A percentile compares a stretch with the other conserved stretches of the same genome.
Evolutionary conservation across 2,888 invertebrate genomes (phyloP).

Genomic region (Polymixis lichenea): DNA sequence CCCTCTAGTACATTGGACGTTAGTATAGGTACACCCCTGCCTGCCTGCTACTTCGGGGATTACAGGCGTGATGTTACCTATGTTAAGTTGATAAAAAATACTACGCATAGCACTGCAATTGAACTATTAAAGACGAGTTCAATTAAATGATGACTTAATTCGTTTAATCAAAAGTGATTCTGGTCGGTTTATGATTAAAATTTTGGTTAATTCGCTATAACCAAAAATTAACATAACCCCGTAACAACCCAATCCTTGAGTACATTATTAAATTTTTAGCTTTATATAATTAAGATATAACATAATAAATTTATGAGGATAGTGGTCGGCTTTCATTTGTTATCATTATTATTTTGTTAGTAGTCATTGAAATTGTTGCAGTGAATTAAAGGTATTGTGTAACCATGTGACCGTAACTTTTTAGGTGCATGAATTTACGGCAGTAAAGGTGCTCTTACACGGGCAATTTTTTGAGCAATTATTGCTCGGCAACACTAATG

Average conservation of each 20-base stretch:
- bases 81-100: not conserved
- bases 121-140: not conserved
- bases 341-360: slow-evolving; percentile 35
- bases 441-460: no score
- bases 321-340: slow-evolving; percentile 27
- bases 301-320: slow-evolving; percentile 28
- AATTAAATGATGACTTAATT: not conserved
- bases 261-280: slow-evolving; percentile 31
- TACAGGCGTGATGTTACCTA: no score
- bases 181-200: not conserved
- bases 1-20: no score
- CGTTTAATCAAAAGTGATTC: slow-evolving; percentile 11
- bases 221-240: slow-evolving; percentile 31
- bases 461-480: no score
- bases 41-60: no score
- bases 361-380: slow-evolving; percentile 4
- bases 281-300: slow-evolving; percentile 36
- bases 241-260: slow-evolving; percentile 11
- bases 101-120: not conserved
- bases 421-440: not conserved
- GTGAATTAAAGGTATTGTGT: slow-evolving; percentile 15
- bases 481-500: no score
- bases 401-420: slow-evolving; percentile 11
- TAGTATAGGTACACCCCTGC: no score
- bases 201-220: slow-evolving; percentile 6